phyloP scores from a whole-genome alignment of 2,888 invertebrate species.

The Dolichomitus sp. region DNA sequence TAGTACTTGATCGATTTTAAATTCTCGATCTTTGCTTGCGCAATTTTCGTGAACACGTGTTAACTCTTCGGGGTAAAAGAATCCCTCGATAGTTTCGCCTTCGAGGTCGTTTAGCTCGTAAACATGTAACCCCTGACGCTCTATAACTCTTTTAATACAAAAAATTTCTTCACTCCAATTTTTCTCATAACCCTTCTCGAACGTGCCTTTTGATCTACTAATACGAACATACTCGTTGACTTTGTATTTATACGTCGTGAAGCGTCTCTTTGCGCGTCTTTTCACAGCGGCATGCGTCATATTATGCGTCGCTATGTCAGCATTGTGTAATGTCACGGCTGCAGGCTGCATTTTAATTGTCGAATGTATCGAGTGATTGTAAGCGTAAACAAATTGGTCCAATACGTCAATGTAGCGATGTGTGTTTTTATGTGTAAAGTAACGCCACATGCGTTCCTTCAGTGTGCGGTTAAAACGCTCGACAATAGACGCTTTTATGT shows the following conservation, averaged over 20 bases:
- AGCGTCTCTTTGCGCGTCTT: not conserved
- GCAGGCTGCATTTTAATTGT: too few species aligned
- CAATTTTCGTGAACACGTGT: constrained; percentile 8
- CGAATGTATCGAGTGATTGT: too few species aligned
- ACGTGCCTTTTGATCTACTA: too few species aligned
- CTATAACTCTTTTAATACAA: constrained; percentile 63
- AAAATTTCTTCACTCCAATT: constrained; percentile 75
- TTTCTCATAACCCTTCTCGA: not conserved
- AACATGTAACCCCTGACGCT: constrained; percentile 61
- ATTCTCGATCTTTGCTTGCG: not conserved
- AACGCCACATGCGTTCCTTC: too few species aligned
- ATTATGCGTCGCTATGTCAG: constrained; percentile 62
- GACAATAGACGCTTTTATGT: too few species aligned
- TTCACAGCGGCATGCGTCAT: constrained; percentile 5
- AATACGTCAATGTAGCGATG: constrained; percentile 70
- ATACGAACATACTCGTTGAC: not conserved
- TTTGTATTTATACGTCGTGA: constrained; percentile 20
- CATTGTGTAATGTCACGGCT: too few species aligned
- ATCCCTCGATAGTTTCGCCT: constrained; percentile 69
- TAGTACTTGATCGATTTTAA: constrained; percentile 10
- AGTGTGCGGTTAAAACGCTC: too few species aligned
- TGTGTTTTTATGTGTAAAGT: too few species aligned
- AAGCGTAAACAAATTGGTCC: constrained; percentile 66
- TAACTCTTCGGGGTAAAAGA: constrained; percentile 59
- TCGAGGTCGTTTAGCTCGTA: constrained; percentile 69